A percentile compares a stretch with the other conserved stretches of the same genome.
Evolutionary conservation across 2,797 vertebrate genomes (phyloP).

Genomic region (Muscicapa comitata): DNA sequence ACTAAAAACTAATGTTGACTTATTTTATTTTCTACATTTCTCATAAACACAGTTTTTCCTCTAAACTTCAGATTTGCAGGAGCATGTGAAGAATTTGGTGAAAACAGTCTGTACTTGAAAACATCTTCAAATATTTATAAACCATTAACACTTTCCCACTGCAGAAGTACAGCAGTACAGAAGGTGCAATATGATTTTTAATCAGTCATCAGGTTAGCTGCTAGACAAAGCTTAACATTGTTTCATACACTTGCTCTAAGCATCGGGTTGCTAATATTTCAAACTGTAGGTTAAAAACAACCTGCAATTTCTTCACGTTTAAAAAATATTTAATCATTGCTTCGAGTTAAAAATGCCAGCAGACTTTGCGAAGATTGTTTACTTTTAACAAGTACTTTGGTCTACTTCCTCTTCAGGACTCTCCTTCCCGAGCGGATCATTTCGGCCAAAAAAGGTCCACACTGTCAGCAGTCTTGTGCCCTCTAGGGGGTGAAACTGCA

Average conservation of each 20-base stretch:
- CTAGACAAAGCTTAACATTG: not conserved
- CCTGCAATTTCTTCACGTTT: not conserved
- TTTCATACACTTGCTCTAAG: not conserved
- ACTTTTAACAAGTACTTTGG: not conserved
- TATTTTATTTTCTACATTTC: not conserved
- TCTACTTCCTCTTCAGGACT: not conserved
- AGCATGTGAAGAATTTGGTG: not conserved
- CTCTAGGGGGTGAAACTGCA: constrained; percentile 15
- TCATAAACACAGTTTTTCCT: not conserved
- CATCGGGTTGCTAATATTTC: not conserved
- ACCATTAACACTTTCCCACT: not conserved
- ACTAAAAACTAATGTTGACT: not conserved
- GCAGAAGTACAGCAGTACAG: not conserved
- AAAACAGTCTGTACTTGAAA: not conserved
- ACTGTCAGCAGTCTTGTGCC: not conserved
- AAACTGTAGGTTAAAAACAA: not conserved
- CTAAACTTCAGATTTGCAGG: not conserved
- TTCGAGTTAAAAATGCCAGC: not conserved
- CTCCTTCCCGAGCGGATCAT: fast-evolving
- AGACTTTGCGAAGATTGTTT: not conserved
- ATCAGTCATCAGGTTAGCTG: not conserved
- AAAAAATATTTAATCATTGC: not conserved
- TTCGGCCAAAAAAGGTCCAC: not conserved
- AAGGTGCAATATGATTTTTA: not conserved
- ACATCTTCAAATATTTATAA: not conserved